These are phyloP conservation scores for Andrena marginata DNA, from an alignment of 2,888 invertebrate genomes.

Conservation along the genomic window DNA sequence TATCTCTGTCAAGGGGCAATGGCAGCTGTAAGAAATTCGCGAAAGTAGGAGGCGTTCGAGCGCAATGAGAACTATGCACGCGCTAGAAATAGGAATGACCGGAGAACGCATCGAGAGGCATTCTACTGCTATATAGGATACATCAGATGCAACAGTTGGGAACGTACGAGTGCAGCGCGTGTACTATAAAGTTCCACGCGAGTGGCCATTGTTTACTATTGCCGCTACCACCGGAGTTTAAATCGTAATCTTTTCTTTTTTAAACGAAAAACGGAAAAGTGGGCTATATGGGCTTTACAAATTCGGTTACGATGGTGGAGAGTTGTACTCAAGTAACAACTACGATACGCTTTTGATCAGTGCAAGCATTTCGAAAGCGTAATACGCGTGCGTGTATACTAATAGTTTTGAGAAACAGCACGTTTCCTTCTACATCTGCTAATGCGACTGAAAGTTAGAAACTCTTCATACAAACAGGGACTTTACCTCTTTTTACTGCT, in stretches of 20 bases:
- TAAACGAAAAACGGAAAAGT: not conserved
- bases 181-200: conserved; percentile 5
- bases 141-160: conserved; percentile 54
- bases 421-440: too few relatives aligned
- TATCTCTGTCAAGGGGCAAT: not conserved
- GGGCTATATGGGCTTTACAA: not conserved
- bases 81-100: conserved; percentile 47
- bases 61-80: not conserved
- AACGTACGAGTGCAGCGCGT: conserved; percentile 18
- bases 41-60: not conserved
- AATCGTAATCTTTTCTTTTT: not conserved
- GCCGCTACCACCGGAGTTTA: not conserved
- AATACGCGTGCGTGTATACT: too few relatives aligned
- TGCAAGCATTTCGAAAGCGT: too few relatives aligned
- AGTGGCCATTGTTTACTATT: not conserved
- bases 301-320: not conserved
- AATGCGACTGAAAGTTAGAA: too few relatives aligned
- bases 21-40: not conserved
- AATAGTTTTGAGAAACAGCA: too few relatives aligned
- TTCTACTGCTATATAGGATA: conserved; percentile 7
- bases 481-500: too few relatives aligned
- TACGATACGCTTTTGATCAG: too few relatives aligned
- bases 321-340: too few relatives aligned
- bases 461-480: too few relatives aligned
- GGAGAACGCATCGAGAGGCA: conserved; percentile 9